Base-by-base conservation (phyloP, 1,140 invertebrate genomes). In the Brachionus asplanchnoidis region DNA sequence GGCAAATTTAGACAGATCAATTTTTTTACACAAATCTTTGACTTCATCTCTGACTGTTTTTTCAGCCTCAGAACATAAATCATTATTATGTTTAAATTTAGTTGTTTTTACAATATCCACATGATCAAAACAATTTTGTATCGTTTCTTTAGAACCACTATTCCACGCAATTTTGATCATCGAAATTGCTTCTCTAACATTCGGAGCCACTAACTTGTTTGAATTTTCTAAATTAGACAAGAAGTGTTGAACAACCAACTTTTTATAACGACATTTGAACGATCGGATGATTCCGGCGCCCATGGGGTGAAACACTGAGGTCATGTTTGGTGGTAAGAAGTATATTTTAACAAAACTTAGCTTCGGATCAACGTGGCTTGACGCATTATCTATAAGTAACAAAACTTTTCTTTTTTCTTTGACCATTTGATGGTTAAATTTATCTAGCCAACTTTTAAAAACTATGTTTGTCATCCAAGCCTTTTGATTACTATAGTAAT, bases 251-350 rank as follows among this genome's bases (percentile, higher is more conserved):
- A 86, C 42, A 80, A 86, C 7, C 82, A 70, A 86, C 28, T 28
- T 28, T 28, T 28, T 28, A 28, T 28, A 28, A 28, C 28, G 28
- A 28, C 28, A 28, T 28, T 89, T 88, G 17, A 87, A 85, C 32
- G 86, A 86, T 17, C 85, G 86, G 85, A 91, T 91, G 70, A 90
- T 88, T 20, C 88, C 88, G 86, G 89, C 88, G 87, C 91, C 89
- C 88, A 91, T 89, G 12, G 89, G 88, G 80, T 91, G 90, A n/a
- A 90, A 84, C 66, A 89, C 85, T 17, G 87, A 87, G 46, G 89
- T 90, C 8, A 87, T 88, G 86, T 91, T 91, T 42, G 89, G 86
- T 84, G 90, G 90, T 36, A 91, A 86, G 86, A 89, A 90, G 20
- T 88, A 86, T 17, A 89, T 80, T 88, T 88, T 88, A 17, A 91